These are phyloP conservation scores for Machimus atricapillus DNA, from an alignment of 2,888 invertebrate species.

Conservation along the genomic window DNA sequence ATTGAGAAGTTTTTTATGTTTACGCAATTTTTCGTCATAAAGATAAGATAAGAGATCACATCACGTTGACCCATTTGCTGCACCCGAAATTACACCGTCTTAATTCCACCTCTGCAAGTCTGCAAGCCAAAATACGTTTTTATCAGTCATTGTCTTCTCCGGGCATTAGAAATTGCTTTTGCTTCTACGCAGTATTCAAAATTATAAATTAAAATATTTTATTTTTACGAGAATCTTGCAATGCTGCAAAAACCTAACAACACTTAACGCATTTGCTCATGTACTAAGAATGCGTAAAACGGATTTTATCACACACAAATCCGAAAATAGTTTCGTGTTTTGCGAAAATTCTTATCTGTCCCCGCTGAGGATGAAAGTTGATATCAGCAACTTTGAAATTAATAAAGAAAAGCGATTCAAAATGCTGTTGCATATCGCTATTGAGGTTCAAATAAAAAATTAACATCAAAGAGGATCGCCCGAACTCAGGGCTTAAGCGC, in stretches of 20 bases:
- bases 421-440: not conserved
- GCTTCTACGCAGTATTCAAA: not conserved
- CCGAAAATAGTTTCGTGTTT: not conserved
- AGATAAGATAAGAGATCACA: not conserved
- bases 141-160: not conserved
- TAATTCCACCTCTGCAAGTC: not conserved
- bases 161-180: not conserved
- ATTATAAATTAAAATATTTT: not conserved
- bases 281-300: not conserved
- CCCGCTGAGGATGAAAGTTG: not conserved
- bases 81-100: not conserved
- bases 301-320: not conserved
- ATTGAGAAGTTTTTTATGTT: not conserved
- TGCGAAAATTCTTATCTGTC: not conserved
- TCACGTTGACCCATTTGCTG: not conserved
- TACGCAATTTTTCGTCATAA: not conserved
- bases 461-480: not conserved
- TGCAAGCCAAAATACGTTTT: not conserved
- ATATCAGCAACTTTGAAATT: not conserved
- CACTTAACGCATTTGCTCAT: not conserved
- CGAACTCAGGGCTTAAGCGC: not conserved
- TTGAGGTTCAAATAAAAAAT: not conserved
- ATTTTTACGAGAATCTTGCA: not conserved
- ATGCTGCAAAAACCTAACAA: not conserved
- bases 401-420: not conserved